Percentiles rank a stretch among this genome's conserved stretches.
phyloP scores from a whole-genome alignment of 1,140 invertebrate genomes.

The Cydia strobilella region DNA sequence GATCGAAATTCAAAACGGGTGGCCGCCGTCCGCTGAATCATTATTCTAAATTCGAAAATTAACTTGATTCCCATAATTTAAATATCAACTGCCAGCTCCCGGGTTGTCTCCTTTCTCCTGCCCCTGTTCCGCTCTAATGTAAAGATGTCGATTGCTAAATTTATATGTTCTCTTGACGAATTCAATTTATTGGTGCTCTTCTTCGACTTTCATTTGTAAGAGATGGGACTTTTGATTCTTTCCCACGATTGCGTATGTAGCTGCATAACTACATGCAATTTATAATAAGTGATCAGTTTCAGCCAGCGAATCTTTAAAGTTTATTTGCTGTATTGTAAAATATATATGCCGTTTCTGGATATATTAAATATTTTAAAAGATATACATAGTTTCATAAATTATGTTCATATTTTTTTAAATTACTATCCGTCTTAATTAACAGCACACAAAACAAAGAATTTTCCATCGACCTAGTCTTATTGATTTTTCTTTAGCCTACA shows the following conservation, averaged over 20 bases:
- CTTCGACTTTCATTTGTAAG: conserved; percentile 30
- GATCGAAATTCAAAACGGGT: conserved; percentile 68
- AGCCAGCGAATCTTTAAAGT: not conserved
- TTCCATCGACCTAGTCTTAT: not conserved
- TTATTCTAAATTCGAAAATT: conserved; percentile 78
- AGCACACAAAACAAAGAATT: not conserved
- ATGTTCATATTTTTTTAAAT: too few relatives aligned
- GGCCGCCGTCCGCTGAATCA: conserved; percentile 65
- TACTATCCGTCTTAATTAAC: too few relatives aligned
- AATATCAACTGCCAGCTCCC: conserved; percentile 58
- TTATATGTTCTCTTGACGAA: conserved; percentile 62
- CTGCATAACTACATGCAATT: conserved; percentile 15
- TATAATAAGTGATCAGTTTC: not conserved
- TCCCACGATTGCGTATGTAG: conserved; percentile 50
- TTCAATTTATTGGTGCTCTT: conserved; percentile 58
- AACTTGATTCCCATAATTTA: conserved; percentile 77
- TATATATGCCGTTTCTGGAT: too few relatives aligned
- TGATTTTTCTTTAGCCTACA: not conserved
- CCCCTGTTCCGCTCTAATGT: conserved; percentile 50
- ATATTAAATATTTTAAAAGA: too few relatives aligned
- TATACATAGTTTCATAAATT: too few relatives aligned
- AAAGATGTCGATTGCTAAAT: conserved; percentile 58
- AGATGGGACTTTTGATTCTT: conserved; percentile 38
- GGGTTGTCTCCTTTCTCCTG: conserved; percentile 37
- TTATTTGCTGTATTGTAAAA: not conserved